phyloP scores from a whole-genome alignment of 2,797 vertebrate genomes.

The Coccyzus lansbergi region DNA sequence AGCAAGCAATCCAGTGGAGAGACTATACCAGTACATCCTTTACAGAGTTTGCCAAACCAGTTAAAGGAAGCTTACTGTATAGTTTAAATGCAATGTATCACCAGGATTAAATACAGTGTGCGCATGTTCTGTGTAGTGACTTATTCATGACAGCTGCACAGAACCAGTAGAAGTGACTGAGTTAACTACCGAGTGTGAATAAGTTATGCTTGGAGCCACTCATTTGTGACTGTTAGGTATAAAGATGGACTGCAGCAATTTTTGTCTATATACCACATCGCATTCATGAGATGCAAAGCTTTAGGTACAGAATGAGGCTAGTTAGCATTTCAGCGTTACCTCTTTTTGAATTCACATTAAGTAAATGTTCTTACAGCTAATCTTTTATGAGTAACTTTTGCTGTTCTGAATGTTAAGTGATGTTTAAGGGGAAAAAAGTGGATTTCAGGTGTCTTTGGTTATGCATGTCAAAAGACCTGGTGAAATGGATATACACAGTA shows the following conservation, averaged over 20 bases:
- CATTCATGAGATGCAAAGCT: background rate
- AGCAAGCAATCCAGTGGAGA: background rate
- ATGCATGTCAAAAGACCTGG: background rate
- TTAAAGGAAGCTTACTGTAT: background rate
- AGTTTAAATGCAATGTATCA: background rate
- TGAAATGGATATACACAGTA: background rate
- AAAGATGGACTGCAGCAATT: background rate
- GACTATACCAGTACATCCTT: background rate
- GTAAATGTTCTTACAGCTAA: background rate
- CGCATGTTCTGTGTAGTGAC: background rate
- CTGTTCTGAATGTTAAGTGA: background rate
- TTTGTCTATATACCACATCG: background rate
- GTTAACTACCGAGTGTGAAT: fast-evolving
- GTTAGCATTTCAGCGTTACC: background rate
- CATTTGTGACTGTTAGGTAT: background rate
- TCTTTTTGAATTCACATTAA: background rate
- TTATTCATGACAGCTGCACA: background rate
- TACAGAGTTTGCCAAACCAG: background rate
- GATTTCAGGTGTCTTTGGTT: background rate
- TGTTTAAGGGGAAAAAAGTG: background rate
- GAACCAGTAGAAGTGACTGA: background rate
- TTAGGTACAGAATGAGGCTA: background rate
- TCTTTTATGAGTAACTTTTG: background rate
- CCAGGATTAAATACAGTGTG: background rate
- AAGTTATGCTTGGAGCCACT: fast-evolving